Percentiles rank a stretch among this genome's conserved stretches.
Evolutionary conservation across 2,888 invertebrate species (phyloP).

Genomic region (Chrysolina haemoptera): DNA sequence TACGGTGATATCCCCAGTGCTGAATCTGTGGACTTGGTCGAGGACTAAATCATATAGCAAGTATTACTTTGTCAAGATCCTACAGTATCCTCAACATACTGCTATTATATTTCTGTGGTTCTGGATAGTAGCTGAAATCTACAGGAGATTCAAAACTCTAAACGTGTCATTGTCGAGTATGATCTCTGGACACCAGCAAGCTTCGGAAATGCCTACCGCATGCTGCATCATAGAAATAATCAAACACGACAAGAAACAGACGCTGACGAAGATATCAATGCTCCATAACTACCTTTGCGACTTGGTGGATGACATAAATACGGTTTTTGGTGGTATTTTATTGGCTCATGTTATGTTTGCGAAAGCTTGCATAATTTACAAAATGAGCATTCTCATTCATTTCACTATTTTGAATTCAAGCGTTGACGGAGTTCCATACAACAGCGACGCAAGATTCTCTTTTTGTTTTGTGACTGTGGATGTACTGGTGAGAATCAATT

Average conservation of each 20-base stretch:
- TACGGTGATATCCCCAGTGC: neutral
- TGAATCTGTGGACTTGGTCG: neutral
- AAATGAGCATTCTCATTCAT: neutral
- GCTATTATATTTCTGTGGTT: neutral
- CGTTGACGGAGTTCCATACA: neutral
- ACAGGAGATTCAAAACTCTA: neutral
- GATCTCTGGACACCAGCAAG: neutral
- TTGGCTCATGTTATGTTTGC: neutral
- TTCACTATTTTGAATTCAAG: neutral
- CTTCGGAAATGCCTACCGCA: neutral
- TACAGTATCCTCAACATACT: neutral
- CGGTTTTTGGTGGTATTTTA: neutral
- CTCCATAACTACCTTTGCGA: neutral
- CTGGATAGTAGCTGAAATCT: neutral
- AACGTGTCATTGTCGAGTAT: neutral
- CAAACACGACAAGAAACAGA: neutral
- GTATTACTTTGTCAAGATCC: neutral
- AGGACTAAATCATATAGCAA: neutral
- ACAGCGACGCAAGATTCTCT: neutral
- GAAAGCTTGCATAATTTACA: neutral
- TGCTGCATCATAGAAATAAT: neutral
- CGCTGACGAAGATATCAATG: neutral
- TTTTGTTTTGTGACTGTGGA: constrained; percentile 3
- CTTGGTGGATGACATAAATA: neutral
- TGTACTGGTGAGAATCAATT: neutral